Conservation (phyloP, 1,140 invertebrate species). For the Drosophila arizonae region DNA sequence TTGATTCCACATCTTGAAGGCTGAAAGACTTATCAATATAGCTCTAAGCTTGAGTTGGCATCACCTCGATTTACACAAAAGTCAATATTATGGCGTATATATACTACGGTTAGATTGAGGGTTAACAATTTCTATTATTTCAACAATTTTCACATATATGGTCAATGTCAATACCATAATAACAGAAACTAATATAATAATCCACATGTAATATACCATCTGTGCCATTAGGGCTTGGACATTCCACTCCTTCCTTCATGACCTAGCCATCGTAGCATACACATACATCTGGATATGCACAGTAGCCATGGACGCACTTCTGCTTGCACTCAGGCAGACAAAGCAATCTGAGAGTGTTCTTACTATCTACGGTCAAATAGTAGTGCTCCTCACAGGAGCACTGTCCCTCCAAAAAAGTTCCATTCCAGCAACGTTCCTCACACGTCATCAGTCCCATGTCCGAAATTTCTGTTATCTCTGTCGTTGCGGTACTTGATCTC, state of each 20-base stretch:
- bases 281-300: too few species aligned
- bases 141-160: conserved; percentile 7
- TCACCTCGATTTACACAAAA: too few species aligned
- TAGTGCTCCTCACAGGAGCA: conserved; percentile 48
- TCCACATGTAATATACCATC: background rate
- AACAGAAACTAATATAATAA: conserved; percentile 27
- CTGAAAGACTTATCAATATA: too few species aligned
- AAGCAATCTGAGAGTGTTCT: background rate
- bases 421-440: conserved; percentile 42
- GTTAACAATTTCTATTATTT: too few species aligned
- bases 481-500: background rate
- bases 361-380: conserved; percentile 22
- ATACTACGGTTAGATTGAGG: too few species aligned
- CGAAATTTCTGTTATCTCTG: too few species aligned
- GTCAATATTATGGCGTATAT: too few species aligned
- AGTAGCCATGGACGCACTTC: conserved; percentile 45
- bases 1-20: too few species aligned
- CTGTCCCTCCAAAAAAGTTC: conserved; percentile 37
- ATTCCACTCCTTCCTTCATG: background rate
- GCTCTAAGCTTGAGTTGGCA: too few species aligned
- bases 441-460: background rate
- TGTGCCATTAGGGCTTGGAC: background rate
- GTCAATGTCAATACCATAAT: conserved; percentile 29
- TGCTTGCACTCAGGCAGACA: conserved; percentile 52
- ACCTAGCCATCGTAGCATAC: too few species aligned